These are phyloP conservation scores for Atlantisia rogersi DNA, from an alignment of 2,113 vertebrate genomes.

Conservation along the genomic window DNA sequence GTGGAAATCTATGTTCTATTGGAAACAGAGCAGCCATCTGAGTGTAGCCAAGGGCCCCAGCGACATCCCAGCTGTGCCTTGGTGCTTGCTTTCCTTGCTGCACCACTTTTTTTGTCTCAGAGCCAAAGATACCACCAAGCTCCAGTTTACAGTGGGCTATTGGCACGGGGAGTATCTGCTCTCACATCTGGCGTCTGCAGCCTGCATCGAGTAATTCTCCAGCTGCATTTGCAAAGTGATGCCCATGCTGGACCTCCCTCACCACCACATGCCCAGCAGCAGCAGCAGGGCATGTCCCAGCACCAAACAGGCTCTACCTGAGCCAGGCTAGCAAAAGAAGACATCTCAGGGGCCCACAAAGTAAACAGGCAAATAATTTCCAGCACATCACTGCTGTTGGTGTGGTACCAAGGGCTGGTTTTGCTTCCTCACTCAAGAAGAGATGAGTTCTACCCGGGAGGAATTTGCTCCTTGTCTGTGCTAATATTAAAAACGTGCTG, in stretches of 20 bases:
- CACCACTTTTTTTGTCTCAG: neutral
- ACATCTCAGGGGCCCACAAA: neutral
- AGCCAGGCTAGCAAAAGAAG: neutral
- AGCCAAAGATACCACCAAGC: neutral
- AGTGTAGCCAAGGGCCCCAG: neutral
- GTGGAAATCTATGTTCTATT: neutral
- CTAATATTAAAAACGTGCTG: neutral
- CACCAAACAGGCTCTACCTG: neutral
- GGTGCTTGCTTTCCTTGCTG: neutral
- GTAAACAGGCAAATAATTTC: neutral
- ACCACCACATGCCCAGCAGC: neutral
- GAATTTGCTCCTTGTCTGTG: neutral
- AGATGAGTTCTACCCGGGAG: neutral
- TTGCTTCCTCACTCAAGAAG: neutral
- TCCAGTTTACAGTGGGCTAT: neutral
- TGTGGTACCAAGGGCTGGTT: neutral
- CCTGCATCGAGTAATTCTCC: neutral
- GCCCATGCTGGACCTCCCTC: neutral
- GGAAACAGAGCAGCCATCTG: neutral
- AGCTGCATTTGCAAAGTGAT: neutral
- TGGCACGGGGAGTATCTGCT: neutral
- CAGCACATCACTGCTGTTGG: neutral
- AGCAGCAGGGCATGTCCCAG: neutral
- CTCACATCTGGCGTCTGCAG: fast-evolving
- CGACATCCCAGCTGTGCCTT: neutral